Conservation (phyloP, 1,140 invertebrate species). For the Ceratoteleas bidentatus region DNA sequence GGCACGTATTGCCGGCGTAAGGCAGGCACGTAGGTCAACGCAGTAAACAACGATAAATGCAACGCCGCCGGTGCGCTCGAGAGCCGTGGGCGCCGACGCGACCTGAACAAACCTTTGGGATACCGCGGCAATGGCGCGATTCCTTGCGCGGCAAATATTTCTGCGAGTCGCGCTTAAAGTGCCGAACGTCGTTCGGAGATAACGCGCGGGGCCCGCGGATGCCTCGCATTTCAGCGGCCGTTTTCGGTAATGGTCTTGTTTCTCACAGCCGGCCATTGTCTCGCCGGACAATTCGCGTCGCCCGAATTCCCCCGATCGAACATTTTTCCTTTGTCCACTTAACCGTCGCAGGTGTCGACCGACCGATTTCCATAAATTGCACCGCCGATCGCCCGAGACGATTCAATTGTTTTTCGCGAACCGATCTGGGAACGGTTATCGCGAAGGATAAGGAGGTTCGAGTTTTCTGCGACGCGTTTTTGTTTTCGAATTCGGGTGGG, state of each 20-base stretch:
- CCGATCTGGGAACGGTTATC: too few relatives aligned
- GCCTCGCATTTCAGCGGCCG: slow-evolving; percentile 67
- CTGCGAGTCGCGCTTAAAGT: slow-evolving; percentile 63
- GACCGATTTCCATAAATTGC: background rate
- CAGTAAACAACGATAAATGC: slow-evolving; percentile 68
- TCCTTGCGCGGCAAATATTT: slow-evolving; percentile 65
- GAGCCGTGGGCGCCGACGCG: slow-evolving; percentile 62
- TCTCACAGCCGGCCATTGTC: slow-evolving; percentile 55
- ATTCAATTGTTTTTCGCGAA: too few relatives aligned
- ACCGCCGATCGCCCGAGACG: background rate
- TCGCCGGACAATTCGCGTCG: slow-evolving; percentile 33
- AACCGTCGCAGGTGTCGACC: background rate
- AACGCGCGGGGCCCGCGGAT: slow-evolving; percentile 51
- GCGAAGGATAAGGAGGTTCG: background rate
- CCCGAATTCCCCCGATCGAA: slow-evolving; percentile 35
- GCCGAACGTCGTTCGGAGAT: slow-evolving; percentile 68
- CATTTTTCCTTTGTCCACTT: slow-evolving; percentile 19
- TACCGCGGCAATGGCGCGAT: slow-evolving; percentile 56
- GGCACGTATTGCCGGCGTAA: slow-evolving; percentile 62
- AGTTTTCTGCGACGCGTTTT: background rate
- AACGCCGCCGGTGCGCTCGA: slow-evolving; percentile 54
- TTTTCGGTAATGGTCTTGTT: slow-evolving; percentile 65
- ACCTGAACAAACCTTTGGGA: slow-evolving; percentile 59
- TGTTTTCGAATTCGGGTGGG: background rate
- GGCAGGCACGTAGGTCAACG: slow-evolving; percentile 66